Evolutionary conservation across 2,888 invertebrate genomes (phyloP), one percentile per base, ranked within the genome.

Genomic region (Emmelina monodactyla): DNA sequence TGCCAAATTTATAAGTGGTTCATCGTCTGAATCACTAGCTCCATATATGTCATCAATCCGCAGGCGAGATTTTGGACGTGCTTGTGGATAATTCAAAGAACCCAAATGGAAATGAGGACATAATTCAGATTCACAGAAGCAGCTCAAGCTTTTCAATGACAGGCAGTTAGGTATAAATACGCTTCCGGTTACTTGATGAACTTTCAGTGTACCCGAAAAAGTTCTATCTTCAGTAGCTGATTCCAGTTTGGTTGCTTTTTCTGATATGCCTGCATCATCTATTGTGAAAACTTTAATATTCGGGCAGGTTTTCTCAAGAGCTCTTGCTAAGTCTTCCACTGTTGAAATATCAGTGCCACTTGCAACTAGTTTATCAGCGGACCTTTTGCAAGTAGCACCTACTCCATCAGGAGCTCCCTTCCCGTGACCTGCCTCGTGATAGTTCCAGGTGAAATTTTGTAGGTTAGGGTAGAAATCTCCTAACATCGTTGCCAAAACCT

Each of bases 391-490:
- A 32, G 34, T 34, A 16, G 33, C 41, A 19, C 41, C 37, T 28
- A 41, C 37, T 32, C 41, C 41, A 38, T 36, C 41, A 32, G 34
- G 41, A 38, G 40, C 38, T 35, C 35, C 41, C 31, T 41, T 41
- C 16, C 41, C 38, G 31, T 36, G 34, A 28, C 41, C 41, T 29
- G 36, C 35, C 32, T 41, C 40, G 32, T 33, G 33, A 38, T 25
- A 38, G 35, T 38, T 35, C 38, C 40, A 40, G 28, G 35, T 38
- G 35, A 38, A 35, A 22, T 37, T 33, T 33, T 34, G 16, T 31
- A 38, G 28, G 15, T 35, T 35, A 22, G 33, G 25, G 29, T 29
- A 34, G 29, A 33, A 34, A 28, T 30, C 28, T 22, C 11, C 14
- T 16, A 34, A 22, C 33, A 22, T 22, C 12, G 29, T 38, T 22